A percentile compares a stretch with the other conserved stretches of the same genome.
Conservation (phyloP, 2,888 invertebrate species). For the Zaprionus lineosus region DNA sequence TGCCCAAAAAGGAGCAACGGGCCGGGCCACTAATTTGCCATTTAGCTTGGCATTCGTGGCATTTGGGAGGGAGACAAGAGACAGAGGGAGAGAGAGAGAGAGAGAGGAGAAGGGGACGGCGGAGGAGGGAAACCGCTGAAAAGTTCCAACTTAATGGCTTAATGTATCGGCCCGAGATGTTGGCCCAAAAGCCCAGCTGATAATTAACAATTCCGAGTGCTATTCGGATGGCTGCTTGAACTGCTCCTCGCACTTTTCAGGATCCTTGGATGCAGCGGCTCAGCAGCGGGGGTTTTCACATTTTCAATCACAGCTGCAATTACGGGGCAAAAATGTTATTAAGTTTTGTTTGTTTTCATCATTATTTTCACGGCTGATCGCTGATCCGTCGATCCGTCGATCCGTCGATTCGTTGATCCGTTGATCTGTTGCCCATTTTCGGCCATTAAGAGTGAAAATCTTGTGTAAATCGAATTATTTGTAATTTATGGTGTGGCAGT, state of each 20-base stretch:
- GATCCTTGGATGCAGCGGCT: background rate
- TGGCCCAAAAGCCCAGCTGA: slow-evolving; percentile 36
- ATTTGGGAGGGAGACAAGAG: slow-evolving; percentile 57
- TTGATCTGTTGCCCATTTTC: slow-evolving; percentile 70
- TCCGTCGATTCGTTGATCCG: slow-evolving; percentile 46
- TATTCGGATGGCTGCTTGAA: slow-evolving; percentile 26
- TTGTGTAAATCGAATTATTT: slow-evolving; percentile 82
- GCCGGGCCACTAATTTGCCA: slow-evolving; percentile 69
- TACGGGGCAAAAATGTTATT: slow-evolving; percentile 79
- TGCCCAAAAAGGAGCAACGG: slow-evolving; percentile 39
- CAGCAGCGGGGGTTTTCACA: slow-evolving; percentile 3
- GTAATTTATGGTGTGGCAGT: slow-evolving; percentile 81
- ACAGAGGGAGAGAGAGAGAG: slow-evolving; percentile 3
- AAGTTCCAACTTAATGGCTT: slow-evolving; percentile 66
- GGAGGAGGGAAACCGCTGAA: slow-evolving; percentile 8
- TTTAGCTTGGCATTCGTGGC: slow-evolving; percentile 63
- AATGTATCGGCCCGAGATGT: slow-evolving; percentile 53
- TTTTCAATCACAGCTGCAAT: slow-evolving; percentile 57
- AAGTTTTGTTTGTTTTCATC: slow-evolving; percentile 81
- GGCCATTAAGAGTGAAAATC: slow-evolving; percentile 78
- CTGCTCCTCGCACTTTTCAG: background rate
- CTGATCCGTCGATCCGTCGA: slow-evolving; percentile 21
- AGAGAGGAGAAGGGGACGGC: background rate
- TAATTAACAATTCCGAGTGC: slow-evolving; percentile 59
- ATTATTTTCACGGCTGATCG: slow-evolving; percentile 73